These are phyloP conservation scores for Sicus ferrugineus DNA, from an alignment of 2,888 invertebrate species.

Conservation along the genomic window DNA sequence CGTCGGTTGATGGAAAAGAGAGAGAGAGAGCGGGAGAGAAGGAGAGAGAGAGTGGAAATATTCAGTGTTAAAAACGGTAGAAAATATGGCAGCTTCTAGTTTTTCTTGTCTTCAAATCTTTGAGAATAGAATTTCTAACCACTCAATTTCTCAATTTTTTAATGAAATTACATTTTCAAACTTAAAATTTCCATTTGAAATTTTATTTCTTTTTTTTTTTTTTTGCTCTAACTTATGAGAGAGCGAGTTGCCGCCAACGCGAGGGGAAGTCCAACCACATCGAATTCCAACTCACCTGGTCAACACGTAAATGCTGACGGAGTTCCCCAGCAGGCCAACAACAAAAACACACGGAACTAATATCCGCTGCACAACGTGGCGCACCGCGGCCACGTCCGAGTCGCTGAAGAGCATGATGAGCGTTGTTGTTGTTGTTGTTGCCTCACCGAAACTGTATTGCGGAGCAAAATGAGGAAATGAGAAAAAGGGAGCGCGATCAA, in stretches of 20 bases:
- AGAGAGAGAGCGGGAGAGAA: neutral
- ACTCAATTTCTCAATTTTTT: no score
- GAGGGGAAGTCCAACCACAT: slow-evolving; percentile 1
- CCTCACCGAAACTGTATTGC: neutral
- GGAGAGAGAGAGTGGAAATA: slow-evolving; percentile 4
- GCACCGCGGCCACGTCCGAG: slow-evolving; percentile 60
- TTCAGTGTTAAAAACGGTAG: no score
- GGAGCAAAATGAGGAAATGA: no score
- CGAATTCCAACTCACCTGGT: slow-evolving; percentile 66
- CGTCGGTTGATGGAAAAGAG: slow-evolving; percentile 13
- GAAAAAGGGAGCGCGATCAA: neutral
- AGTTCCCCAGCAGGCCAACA: slow-evolving; percentile 76
- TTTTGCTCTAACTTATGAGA: no score
- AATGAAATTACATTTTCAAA: neutral
- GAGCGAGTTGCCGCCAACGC: no score
- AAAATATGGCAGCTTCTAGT: no score
- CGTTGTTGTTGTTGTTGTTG: no score
- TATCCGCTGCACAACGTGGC: slow-evolving; percentile 68
- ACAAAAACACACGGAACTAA: slow-evolving; percentile 72
- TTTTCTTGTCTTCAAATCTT: no score
- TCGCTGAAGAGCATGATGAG: slow-evolving; percentile 42
- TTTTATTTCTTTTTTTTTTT: neutral
- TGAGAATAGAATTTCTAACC: no score
- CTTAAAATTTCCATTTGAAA: slow-evolving; percentile 26
- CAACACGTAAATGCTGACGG: slow-evolving; percentile 67